Evolutionary conservation across 2,888 invertebrate genomes (phyloP), one percentile per base, ranked within the genome.

Genomic region (Gonocerus acuteangulatus): DNA sequence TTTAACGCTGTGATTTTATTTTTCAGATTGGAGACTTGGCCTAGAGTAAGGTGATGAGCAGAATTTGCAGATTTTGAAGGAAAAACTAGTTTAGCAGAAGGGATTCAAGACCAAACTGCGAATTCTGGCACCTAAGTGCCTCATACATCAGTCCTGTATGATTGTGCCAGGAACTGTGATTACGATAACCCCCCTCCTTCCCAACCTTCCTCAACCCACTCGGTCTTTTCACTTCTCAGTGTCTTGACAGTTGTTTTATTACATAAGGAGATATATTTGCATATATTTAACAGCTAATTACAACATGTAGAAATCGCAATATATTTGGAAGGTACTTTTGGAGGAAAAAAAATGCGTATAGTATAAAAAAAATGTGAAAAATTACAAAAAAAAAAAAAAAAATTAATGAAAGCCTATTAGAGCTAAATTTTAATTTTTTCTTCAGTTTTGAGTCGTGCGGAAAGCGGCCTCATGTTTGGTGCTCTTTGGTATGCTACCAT

Each of bases 31-130:
- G 62, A 65, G 56, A 65, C 56, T 57, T 65, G 64, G 64, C 64
- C 62, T 62, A 65, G 62, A 60, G 62, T 65, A 49, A 62, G 64
- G 56, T 64, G 60, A 65, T 59, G 34, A 27, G 44, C 49, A 57
- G 58, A 44, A 45, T 57, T 48, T 60, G 44, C 44, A 51, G 49
- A 51, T 42, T 42, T 36, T 15, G 34, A 54, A 54, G 34, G 21
- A 23, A 48, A 22, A 19, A 39, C 21, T 11, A 42, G 23, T 54
- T 42, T 2, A 21, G 36, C 1, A 23, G 23, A 54, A 54, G 22
- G 42, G 36, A 19, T 19, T 18, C 18, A 22, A 34, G 54, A 42
- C 42, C 54, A 54, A 54, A 54, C 54, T 54, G 54, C 42, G 42
- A 54, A 54, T 54, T 54, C 39, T 54, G 39, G 54, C 54, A 54